phyloP scores from a whole-genome alignment of 92 coral and sea anemone genomes.

The Galaxea fascicularis region DNA sequence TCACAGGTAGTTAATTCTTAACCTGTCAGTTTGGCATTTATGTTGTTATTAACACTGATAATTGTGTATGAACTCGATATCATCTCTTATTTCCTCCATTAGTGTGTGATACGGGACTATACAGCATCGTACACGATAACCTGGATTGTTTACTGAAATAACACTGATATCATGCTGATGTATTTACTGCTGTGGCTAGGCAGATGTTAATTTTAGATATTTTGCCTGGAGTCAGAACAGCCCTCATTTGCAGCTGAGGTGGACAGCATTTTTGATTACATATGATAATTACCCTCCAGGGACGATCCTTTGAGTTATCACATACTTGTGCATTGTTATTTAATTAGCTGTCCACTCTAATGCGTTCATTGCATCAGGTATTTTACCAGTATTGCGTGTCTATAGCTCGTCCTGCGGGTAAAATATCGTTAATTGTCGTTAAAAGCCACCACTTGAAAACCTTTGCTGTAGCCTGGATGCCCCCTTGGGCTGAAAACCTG shows the following conservation, averaged over 20 bases:
- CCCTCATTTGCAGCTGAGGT: conserved; percentile 29
- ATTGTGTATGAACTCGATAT: conserved; percentile 4
- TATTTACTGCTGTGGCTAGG: conserved; percentile 21
- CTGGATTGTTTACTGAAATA: conserved; percentile 7
- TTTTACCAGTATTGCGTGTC: conserved; percentile 8
- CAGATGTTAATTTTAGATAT: conserved; percentile 42
- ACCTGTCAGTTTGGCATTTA: conserved; percentile 1
- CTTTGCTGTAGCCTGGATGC: neutral
- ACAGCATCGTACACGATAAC: conserved; percentile 3
- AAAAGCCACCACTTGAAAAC: conserved; percentile 3
- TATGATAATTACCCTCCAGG: conserved; percentile 67
- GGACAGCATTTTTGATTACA: conserved; percentile 38
- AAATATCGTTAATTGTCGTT: conserved; percentile 35
- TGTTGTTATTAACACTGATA: conserved; percentile 22
- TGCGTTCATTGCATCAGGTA: conserved; percentile 24
- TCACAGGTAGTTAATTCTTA: conserved; percentile 2
- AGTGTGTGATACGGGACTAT: conserved; percentile 22
- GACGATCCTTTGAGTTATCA: conserved; percentile 43
- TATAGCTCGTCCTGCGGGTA: conserved; percentile 12
- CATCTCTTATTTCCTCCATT: conserved; percentile 13
- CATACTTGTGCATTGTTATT: conserved; percentile 78
- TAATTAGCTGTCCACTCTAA: conserved; percentile 66
- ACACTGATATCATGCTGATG: conserved; percentile 30
- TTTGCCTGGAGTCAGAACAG: conserved; percentile 17
- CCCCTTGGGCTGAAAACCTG: neutral